Percentiles rank a stretch among this genome's conserved stretches.
These are phyloP conservation scores for Felis catus DNA, from an alignment of 2,113 vertebrate genomes.

Conservation along the genomic window F.catus_Fca126_mat1.0 CM031419.1:21361001-21361500, in stretches of 20 bases:
- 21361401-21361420: not conserved
- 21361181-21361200: not conserved
- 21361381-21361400: not conserved
- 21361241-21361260: not conserved
- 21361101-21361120: too few species aligned
- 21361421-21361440: not conserved
- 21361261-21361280: not conserved
- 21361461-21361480: not conserved
- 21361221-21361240: not conserved
- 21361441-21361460: not conserved
- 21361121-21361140: too few species aligned
- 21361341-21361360: not conserved
- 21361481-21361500: not conserved
- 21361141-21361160: too few species aligned
- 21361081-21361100: too few species aligned
- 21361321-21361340: not conserved
- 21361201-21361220: not conserved
- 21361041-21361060: too few species aligned
- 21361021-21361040: too few species aligned
- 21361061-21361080: too few species aligned
- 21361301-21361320: not conserved
- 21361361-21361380: not conserved
- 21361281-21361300: not conserved
- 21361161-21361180: not conserved
- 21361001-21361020: too few species aligned